A percentile compares a stretch with the other conserved stretches of the same genome.
Evolutionary conservation across 2,113 vertebrate species (phyloP).

Genomic region (Pseudopipra pipra): DNA sequence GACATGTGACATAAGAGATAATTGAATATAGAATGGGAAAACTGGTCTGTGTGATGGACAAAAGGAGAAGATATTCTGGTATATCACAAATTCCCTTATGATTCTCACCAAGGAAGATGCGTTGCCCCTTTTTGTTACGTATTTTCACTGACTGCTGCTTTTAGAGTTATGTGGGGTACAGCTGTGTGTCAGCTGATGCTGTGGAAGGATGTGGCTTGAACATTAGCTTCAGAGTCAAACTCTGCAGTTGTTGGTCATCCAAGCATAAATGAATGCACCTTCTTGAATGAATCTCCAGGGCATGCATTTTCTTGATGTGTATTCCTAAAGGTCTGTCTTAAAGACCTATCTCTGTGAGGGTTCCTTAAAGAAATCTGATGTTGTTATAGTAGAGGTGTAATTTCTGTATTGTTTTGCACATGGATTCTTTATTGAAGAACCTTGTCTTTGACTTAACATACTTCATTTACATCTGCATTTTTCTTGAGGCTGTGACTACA

Average conservation of each 20-base stretch:
- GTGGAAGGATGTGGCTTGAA: background rate
- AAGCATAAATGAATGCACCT: background rate
- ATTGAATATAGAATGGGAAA: background rate
- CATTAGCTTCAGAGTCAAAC: background rate
- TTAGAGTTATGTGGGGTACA: rapidly evolving
- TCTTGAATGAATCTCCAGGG: background rate
- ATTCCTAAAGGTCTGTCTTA: background rate
- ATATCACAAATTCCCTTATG: background rate
- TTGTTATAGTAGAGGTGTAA: background rate
- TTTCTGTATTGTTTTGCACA: background rate
- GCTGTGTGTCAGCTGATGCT: background rate
- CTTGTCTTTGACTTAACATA: background rate
- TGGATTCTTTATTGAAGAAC: background rate
- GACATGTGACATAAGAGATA: background rate
- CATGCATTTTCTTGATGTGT: background rate
- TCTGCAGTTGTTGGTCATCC: background rate
- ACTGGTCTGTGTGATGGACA: background rate
- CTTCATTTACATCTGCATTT: background rate
- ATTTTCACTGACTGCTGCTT: background rate
- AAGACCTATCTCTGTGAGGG: background rate
- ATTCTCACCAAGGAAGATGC: background rate
- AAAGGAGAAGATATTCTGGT: background rate
- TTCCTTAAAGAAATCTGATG: background rate
- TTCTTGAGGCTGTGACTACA: background rate
- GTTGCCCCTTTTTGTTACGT: background rate